Percentiles rank a stretch among this genome's conserved stretches.
Conservation (phyloP, 2,113 vertebrate genomes). For the Lepus timidus region DNA sequence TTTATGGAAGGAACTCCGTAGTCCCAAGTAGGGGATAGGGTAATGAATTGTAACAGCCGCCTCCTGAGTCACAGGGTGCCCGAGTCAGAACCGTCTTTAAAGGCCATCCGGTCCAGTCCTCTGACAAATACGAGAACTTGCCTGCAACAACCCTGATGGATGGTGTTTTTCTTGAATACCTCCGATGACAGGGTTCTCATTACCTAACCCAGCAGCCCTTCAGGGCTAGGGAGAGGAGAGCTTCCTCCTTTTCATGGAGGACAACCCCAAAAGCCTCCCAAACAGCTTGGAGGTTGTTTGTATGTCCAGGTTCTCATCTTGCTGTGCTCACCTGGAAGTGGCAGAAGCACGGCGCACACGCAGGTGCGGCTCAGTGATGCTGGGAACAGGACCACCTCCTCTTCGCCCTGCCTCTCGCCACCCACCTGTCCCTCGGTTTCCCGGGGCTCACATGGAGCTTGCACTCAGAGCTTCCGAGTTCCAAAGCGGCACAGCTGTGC, state of each 20-base stretch:
- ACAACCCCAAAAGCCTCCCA: background rate
- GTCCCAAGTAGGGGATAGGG: background rate
- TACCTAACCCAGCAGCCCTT: background rate
- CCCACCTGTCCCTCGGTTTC: no score
- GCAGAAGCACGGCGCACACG: background rate
- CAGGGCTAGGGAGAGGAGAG: background rate
- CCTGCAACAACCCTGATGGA: background rate
- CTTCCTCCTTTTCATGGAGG: background rate
- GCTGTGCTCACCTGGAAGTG: background rate
- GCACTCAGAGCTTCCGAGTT: background rate
- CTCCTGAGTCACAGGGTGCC: background rate
- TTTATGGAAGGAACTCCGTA: background rate
- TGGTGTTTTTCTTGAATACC: background rate
- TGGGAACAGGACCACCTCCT: background rate
- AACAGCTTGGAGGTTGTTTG: background rate
- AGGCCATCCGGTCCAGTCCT: background rate
- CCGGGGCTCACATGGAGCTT: background rate
- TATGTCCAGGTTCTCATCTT: background rate
- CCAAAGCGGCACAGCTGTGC: background rate
- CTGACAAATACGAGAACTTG: background rate
- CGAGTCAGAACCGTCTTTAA: background rate
- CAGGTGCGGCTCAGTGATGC: background rate
- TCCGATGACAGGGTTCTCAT: background rate
- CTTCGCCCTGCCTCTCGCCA: no score
- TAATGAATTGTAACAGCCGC: background rate